phyloP scores from a whole-genome alignment of 2,797 vertebrate genomes.

The Oreochromis grahami region DNA sequence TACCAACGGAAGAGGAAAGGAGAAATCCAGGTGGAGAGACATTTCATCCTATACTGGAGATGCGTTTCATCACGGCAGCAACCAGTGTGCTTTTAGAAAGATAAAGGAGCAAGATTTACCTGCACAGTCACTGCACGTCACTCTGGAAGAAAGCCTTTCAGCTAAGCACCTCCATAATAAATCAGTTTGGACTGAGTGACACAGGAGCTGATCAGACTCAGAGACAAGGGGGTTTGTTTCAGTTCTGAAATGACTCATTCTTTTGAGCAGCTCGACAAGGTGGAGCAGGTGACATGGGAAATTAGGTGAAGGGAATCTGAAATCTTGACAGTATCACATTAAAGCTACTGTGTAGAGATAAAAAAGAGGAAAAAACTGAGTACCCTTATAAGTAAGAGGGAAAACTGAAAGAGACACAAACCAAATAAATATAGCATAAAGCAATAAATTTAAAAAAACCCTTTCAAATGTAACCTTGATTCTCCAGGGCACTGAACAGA shows the following conservation, averaged over 20 bases:
- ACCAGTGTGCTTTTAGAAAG: not conserved
- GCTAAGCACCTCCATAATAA: not conserved
- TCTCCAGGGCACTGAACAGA: not conserved
- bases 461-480: not conserved
- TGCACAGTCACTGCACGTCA: not conserved
- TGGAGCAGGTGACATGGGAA: conserved; percentile 34
- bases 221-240: not conserved
- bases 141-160: not conserved
- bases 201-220: not conserved
- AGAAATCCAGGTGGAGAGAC: not conserved
- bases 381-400: not conserved
- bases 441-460: not conserved
- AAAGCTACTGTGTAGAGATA: conserved; percentile 4
- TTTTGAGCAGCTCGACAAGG: conserved; percentile 18
- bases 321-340: conserved; percentile 22
- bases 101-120: not conserved
- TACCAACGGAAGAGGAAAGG: not conserved
- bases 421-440: not conserved
- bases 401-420: not conserved
- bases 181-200: not conserved
- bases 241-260: conserved; percentile 24
- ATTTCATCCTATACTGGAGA: not conserved
- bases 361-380: not conserved
- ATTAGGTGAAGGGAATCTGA: conserved; percentile 39
- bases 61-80: not conserved